Percentiles rank a stretch among this genome's conserved stretches.
phyloP scores from a whole-genome alignment of 2,888 invertebrate genomes.

The Spilarctia lutea region DNA sequence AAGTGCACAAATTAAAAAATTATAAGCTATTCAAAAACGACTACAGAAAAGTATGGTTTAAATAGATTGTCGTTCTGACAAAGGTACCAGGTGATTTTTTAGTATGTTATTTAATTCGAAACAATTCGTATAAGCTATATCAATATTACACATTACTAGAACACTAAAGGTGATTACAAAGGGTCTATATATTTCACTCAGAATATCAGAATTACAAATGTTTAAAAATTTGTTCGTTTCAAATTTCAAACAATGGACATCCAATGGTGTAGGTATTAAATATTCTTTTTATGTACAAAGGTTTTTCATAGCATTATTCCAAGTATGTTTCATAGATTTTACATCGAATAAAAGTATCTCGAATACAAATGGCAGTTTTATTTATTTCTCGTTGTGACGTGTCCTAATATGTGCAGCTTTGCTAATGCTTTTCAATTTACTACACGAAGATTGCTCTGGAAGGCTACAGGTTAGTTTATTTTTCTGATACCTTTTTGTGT shows the following conservation, averaged over 20 bases:
- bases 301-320: neutral
- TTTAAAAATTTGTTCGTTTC: neutral
- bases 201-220: neutral
- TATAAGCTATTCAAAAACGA: no score
- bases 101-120: neutral
- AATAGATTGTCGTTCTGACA: no score
- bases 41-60: no score
- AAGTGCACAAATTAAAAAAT: no score
- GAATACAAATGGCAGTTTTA: slow-evolving; percentile 13
- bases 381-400: slow-evolving; percentile 9
- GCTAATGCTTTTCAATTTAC: slow-evolving; percentile 26
- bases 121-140: neutral
- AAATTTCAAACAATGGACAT: neutral
- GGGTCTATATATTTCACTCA: neutral
- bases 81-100: no score
- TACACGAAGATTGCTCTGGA: neutral
- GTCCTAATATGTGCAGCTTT: slow-evolving; percentile 19
- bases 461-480: slow-evolving; percentile 4
- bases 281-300: neutral
- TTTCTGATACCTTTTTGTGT: neutral
- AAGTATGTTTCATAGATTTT: neutral
- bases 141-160: neutral
- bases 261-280: neutral
- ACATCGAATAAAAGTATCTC: slow-evolving; percentile 8
- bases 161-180: neutral